phyloP scores from a whole-genome alignment of 2,797 vertebrate genomes.

The Fistularia commersonii region DNA sequence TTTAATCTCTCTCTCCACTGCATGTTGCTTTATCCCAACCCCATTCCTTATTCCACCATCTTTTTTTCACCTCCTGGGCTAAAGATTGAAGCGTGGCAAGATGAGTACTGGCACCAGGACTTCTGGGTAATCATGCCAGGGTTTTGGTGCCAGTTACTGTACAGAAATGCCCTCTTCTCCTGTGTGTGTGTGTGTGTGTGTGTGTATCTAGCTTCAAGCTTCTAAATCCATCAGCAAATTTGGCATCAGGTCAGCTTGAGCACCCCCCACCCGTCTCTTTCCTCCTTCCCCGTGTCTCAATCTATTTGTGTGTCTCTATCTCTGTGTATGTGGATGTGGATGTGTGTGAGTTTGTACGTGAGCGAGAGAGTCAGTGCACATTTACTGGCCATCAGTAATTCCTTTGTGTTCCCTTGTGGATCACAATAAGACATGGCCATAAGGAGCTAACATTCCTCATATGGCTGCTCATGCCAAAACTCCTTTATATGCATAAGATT shows the following conservation, averaged over 20 bases:
- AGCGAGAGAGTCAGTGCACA: slow-evolving; percentile 7
- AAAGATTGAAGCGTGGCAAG: slow-evolving; percentile 19
- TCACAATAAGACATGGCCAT: slow-evolving; percentile 31
- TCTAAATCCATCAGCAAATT: slow-evolving; percentile 35
- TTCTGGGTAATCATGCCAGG: slow-evolving; percentile 25
- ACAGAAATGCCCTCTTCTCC: not conserved
- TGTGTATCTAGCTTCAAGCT: slow-evolving; percentile 20
- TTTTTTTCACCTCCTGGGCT: slow-evolving; percentile 17
- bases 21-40: not conserved
- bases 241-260: slow-evolving; percentile 25
- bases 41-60: not conserved
- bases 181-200: slow-evolving; percentile 1
- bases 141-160: slow-evolving; percentile 15
- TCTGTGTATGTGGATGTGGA: not conserved
- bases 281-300: not conserved
- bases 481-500: slow-evolving; percentile 38
- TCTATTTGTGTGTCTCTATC: slow-evolving; percentile 3
- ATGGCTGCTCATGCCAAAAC: slow-evolving; percentile 26
- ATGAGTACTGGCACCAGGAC: slow-evolving; percentile 27
- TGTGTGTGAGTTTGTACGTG: slow-evolving; percentile 3
- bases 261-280: slow-evolving; percentile 10
- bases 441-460: slow-evolving; percentile 32
- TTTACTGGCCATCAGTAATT: slow-evolving; percentile 10
- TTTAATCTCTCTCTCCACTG: not conserved
- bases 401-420: slow-evolving; percentile 22